Base-by-base conservation (phyloP, 2,797 vertebrate species). In the Odontamblyopus lacepedii region DNA sequence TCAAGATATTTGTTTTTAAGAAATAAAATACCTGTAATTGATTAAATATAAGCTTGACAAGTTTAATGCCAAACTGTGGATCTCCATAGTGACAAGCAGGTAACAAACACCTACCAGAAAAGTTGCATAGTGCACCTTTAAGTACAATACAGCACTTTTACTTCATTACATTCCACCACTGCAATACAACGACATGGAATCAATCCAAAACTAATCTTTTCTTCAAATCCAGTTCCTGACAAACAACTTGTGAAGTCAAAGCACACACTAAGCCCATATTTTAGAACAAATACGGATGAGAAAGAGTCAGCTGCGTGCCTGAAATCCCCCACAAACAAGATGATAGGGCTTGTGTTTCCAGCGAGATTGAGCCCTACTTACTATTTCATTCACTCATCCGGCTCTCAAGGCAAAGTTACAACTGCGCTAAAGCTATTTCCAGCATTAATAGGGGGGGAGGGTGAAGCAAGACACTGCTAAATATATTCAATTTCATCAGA, bases 171-270 rank as follows among this genome's bases (percentile, higher is more conserved):
- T 38, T 38, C 35, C 35, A 38, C 8, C 35, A 9, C 35, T 38
- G 88, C 84, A 77, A 75, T 55, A 80, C 73, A 77, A 87, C 85
- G 78, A 81, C 80, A 63, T 82, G 80, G 83, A 86, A 87, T 87
- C 82, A 63, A 81, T 84, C 76, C 84, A n/a, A 38, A 89, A 85
- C 74, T 63, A 85, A 84, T 79, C 75, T 63, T 77, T 73, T 53
- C 85, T 83, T 74, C 3, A 3, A 5, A 78, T 70, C 51, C 13
- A 2, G 55, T 74, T 73, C 84, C 84, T 76, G 82, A 88, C 82
- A 89, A 88, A 89, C 82, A 87, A 83, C 75, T 82, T 78, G 67
- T 81, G 60, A 67, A 86, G 85, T 86, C 80, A 88, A 89, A 88
- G 77, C 76, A 82, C 78, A 83, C 56, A 71, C 63, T 67, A 84